Percentiles rank a stretch among this genome's conserved stretches.
Conservation (phyloP, 2,888 invertebrate species). For the Pseudococcus longispinus region DNA sequence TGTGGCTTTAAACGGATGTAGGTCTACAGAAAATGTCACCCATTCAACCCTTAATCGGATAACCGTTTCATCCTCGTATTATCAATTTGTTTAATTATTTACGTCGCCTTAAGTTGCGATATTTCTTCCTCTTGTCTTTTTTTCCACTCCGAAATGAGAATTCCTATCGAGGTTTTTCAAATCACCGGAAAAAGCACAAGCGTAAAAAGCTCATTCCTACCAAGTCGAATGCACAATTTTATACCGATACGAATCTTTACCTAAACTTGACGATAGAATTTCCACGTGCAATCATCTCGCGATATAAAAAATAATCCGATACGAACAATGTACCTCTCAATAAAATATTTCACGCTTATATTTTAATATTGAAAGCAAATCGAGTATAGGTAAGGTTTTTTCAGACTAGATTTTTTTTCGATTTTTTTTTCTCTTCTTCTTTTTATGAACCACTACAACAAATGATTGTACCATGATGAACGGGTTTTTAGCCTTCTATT, state of each 20-base stretch:
- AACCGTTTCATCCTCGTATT: conserved; percentile 12
- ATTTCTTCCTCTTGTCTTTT: background rate
- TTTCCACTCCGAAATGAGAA: background rate
- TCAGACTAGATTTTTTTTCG: background rate
- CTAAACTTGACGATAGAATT: background rate
- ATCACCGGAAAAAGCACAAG: background rate
- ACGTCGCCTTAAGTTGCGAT: background rate
- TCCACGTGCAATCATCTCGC: background rate
- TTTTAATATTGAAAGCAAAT: background rate
- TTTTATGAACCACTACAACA: conserved; percentile 37
- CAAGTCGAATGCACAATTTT: background rate
- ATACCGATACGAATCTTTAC: background rate
- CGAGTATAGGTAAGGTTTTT: background rate
- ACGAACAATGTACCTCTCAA: background rate
- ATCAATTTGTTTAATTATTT: conserved; percentile 25
- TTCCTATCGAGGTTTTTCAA: background rate
- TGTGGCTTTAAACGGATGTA: conserved; percentile 33
- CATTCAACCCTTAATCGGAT: conserved; percentile 32
- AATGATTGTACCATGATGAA: conserved; percentile 35
- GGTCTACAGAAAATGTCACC: conserved; percentile 29
- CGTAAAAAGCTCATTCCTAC: background rate
- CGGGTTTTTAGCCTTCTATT: conserved; percentile 30
- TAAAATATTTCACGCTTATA: background rate
- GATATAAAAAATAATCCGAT: background rate
- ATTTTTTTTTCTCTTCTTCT: background rate